phyloP scores from a whole-genome alignment of 2,888 invertebrate species.

The Tricholauxania praeusta region DNA sequence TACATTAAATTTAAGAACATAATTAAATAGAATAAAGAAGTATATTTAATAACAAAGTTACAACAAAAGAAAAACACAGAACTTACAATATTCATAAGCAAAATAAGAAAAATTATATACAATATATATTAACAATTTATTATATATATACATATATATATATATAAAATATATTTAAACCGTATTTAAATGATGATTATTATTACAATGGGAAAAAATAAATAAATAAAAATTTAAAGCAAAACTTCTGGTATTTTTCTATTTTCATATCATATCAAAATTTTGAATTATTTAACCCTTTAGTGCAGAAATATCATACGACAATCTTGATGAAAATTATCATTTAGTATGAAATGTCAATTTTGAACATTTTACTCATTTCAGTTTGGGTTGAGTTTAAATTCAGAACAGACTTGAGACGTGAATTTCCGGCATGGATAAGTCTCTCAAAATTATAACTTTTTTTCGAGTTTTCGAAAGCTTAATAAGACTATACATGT shows the following conservation, averaged over 20 bases:
- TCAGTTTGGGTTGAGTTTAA: no score
- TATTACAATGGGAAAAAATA: slow-evolving; percentile 58
- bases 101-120: slow-evolving; percentile 35
- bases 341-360: no score
- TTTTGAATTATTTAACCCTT: no score
- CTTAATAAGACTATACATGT: no score
- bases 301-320: no score
- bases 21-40: background rate
- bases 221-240: slow-evolving; percentile 46
- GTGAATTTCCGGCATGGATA: no score
- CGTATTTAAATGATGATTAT: slow-evolving; percentile 50
- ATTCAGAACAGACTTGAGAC: no score
- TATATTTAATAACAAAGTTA: background rate
- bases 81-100: slow-evolving; percentile 31
- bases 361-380: no score
- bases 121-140: slow-evolving; percentile 33
- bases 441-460: no score
- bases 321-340: no score
- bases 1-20: background rate
- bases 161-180: slow-evolving; percentile 27
- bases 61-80: slow-evolving; percentile 11
- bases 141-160: slow-evolving; percentile 38
- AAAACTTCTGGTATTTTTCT: slow-evolving; percentile 10
- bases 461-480: no score
- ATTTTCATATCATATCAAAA: no score